Base-by-base conservation (phyloP, 2,888 invertebrate species). In the Palloptera scutellata region DNA sequence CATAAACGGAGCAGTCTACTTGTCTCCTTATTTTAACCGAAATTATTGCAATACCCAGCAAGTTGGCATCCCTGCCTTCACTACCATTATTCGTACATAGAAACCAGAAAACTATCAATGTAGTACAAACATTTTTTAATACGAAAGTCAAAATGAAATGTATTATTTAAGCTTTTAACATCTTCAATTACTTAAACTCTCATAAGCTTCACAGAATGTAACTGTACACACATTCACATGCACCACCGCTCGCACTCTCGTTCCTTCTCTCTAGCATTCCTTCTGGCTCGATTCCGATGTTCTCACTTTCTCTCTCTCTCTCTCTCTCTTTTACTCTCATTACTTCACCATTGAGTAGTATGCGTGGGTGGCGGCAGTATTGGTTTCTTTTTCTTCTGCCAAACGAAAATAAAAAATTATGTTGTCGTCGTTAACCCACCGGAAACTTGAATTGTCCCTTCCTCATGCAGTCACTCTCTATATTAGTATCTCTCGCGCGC, bases 121-220 rank as follows among this genome's bases (percentile, higher is more conserved):
- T 65, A 58, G 69, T 70, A 67, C 70, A 73, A 72, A 30, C 2
- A 30, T 30, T 30, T 74, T 72, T 72, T 70, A 72, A 73, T 72
- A 68, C 66, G 58, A 71, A 73, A 73, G 68, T 64, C 72, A 69
- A 64, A 72, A 72, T 74, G 67, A 69, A 69, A 74, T 74, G 70
- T 72, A 73, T 74, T 75, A 74, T 74, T 75, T 73, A 74, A 76
- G 74, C 77, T 76, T 76, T 75, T 75, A 76, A 75, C 73, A 74
- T 76, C 74, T 74, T 76, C 76, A 78, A 76, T 78, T 78, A 76
- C 76, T 77, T 75, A 75, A 63, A 68, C 69, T 75, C 72, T 73
- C 73, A 72, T 74, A 75, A 76, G 75, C 74, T 76, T 72, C 67
- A 62, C 30, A 30, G 30, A 30, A 30, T 30, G 6, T 30, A 30